Evolutionary conservation across 2,113 vertebrate genomes (phyloP).

Genomic region (Nerophis lumbriciformis): DNA sequence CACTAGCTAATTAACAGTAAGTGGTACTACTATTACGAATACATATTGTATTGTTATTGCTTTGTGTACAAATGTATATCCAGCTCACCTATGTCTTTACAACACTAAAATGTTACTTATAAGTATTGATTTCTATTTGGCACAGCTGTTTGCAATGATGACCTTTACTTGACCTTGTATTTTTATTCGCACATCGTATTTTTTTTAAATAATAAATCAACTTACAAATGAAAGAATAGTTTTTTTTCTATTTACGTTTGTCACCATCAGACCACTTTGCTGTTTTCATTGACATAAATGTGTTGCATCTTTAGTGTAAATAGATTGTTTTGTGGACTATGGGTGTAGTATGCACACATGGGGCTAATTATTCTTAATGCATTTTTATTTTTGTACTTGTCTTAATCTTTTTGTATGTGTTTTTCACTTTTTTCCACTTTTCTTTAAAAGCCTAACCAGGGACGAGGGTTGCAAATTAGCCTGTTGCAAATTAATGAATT

Average conservation of each 20-base stretch:
- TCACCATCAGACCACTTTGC: no score
- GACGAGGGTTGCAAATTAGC: no score
- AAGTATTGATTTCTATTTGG: constrained; percentile 15
- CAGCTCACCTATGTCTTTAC: constrained; percentile 1
- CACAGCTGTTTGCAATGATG: constrained; percentile 9
- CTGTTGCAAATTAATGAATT: no score
- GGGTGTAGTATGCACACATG: no score
- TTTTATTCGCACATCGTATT: constrained; percentile 4
- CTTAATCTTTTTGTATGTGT: no score
- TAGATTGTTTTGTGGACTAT: no score
- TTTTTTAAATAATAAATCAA: constrained; percentile 18
- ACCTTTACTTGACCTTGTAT: constrained; percentile 8
- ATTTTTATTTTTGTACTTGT: no score
- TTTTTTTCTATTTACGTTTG: not conserved
- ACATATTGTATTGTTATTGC: not conserved
- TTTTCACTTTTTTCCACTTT: no score
- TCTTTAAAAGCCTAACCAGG: no score
- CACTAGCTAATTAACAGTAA: not conserved
- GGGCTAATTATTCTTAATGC: no score
- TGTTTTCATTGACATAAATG: no score
- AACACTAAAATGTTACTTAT: constrained; percentile 17
- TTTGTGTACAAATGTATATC: constrained; percentile 28
- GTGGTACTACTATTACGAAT: constrained; percentile 2
- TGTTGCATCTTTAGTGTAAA: no score
- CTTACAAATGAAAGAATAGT: not conserved